Percentiles rank a stretch among this genome's conserved stretches.
Evolutionary conservation across 2,888 invertebrate species (phyloP).

Genomic region (Temnothorax unifasciatus): DNA sequence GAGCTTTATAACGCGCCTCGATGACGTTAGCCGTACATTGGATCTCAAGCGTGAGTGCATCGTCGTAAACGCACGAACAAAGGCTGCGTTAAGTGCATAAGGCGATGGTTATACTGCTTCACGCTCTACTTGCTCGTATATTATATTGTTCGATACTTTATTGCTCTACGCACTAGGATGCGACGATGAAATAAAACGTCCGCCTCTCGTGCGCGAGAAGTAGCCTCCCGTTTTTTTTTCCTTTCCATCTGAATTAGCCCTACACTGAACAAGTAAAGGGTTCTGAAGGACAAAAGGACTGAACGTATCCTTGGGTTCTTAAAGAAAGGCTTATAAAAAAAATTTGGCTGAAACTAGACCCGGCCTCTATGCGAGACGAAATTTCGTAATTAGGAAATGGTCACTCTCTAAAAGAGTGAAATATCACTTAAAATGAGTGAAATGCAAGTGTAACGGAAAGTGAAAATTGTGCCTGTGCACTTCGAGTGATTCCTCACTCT

Average conservation of each 20-base stretch:
- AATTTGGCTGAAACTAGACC: too few species aligned
- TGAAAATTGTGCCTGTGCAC: too few species aligned
- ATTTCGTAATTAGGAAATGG: too few species aligned
- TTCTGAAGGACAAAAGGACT: background rate
- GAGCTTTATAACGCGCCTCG: slow-evolving; percentile 57
- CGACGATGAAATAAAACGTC: slow-evolving; percentile 32
- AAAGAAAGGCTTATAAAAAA: background rate
- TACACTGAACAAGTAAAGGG: background rate
- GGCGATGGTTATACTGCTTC: slow-evolving; percentile 45
- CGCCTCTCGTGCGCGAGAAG: background rate
- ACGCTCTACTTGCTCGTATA: slow-evolving; percentile 49
- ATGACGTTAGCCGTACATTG: slow-evolving; percentile 36
- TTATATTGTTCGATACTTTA: slow-evolving; percentile 51
- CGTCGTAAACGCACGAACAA: slow-evolving; percentile 49
- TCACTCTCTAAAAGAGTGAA: too few species aligned
- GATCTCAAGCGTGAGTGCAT: slow-evolving; percentile 31
- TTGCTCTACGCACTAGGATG: slow-evolving; percentile 32
- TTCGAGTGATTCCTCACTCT: too few species aligned
- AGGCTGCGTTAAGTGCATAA: slow-evolving; percentile 42
- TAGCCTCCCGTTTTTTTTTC: background rate
- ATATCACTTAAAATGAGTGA: too few species aligned
- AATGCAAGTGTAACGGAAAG: too few species aligned
- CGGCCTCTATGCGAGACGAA: too few species aligned
- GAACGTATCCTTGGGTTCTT: background rate
- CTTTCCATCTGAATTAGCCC: background rate